A percentile compares a stretch with the other conserved stretches of the same genome.
Evolutionary conservation across 2,113 vertebrate species (phyloP).

Genomic region (Brienomyrus brachyistius): DNA sequence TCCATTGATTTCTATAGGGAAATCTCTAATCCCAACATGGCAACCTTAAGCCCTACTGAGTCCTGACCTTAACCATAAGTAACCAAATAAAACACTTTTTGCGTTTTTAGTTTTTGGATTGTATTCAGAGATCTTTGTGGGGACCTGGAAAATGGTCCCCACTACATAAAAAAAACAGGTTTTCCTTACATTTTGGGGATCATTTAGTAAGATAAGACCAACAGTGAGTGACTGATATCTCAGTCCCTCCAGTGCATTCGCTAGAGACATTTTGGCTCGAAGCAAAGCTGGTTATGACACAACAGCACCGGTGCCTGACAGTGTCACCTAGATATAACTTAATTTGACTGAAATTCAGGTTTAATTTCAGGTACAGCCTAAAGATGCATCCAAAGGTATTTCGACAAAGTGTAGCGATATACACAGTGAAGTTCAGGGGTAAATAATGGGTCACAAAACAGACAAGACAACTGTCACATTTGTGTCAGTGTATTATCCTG

Average conservation of each 20-base stretch:
- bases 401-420: background rate
- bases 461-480: background rate
- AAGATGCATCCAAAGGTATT: background rate
- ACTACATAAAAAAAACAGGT: background rate
- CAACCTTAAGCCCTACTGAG: too few species aligned
- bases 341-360: background rate
- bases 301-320: background rate
- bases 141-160: background rate
- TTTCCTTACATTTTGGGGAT: background rate
- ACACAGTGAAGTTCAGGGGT: background rate
- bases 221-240: background rate
- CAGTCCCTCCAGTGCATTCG: background rate
- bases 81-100: too few species aligned
- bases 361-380: background rate
- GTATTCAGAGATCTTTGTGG: background rate
- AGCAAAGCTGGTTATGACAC: background rate
- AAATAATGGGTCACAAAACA: background rate
- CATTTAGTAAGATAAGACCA: background rate
- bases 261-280: background rate
- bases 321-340: background rate
- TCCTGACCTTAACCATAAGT: too few species aligned
- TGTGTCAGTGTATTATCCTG: background rate
- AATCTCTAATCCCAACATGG: too few species aligned
- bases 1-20: too few species aligned
- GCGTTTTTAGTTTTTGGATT: too few species aligned